phyloP scores from a whole-genome alignment of 2,888 invertebrate genomes.

The Callyntrura guangdongensis region DNA sequence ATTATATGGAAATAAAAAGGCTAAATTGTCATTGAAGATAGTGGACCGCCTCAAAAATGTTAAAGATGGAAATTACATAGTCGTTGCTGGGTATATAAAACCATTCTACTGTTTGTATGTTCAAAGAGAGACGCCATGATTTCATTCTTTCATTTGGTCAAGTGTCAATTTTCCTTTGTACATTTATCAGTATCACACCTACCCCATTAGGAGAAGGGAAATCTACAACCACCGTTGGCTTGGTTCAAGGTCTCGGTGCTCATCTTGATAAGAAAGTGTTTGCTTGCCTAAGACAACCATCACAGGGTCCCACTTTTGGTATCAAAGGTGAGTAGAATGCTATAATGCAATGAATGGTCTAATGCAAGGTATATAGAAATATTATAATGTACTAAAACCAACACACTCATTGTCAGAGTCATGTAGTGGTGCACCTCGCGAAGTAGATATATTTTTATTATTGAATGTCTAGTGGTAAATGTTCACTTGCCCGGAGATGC shows the following conservation, averaged over 20 bases:
- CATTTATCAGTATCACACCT: constrained; percentile 94
- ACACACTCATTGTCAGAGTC: no score
- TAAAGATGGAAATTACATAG: constrained; percentile 95
- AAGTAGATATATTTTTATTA: no score
- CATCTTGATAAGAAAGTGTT: constrained; percentile 95
- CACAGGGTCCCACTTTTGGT: constrained; percentile 99
- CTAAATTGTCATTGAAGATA: constrained; percentile 95
- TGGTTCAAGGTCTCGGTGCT: constrained; percentile 96
- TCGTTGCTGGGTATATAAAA: constrained; percentile 94
- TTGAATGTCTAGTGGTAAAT: no score
- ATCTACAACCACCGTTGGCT: constrained; percentile 97
- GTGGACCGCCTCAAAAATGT: constrained; percentile 91
- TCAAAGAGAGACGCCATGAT: neutral
- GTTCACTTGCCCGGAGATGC: no score
- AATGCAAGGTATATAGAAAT: no score
- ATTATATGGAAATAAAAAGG: constrained; percentile 97
- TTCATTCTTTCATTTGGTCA: neutral
- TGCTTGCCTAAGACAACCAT: constrained; percentile 98
- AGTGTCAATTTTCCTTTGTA: neutral
- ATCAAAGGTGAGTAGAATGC: no score
- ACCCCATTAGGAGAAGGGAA: constrained; percentile 99
- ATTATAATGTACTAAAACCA: no score
- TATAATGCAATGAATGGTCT: no score
- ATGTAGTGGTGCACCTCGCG: no score
- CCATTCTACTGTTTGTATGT: neutral